A percentile compares a stretch with the other conserved stretches of the same genome.
These are phyloP conservation scores for Iguana delicatissima DNA, from an alignment of 2,797 vertebrate species.

Conservation along the genomic window DNA sequence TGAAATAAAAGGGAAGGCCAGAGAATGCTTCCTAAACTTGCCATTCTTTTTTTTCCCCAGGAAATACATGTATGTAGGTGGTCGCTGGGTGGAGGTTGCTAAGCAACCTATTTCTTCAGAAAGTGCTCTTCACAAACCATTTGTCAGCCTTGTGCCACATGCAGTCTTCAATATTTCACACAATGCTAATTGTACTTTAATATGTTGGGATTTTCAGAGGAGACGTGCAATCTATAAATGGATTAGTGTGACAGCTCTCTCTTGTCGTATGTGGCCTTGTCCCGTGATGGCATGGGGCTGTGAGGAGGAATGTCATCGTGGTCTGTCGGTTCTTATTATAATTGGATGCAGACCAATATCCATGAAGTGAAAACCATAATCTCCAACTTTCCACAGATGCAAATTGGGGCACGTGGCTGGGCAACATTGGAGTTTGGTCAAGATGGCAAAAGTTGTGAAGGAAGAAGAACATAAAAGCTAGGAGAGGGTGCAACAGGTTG, in stretches of 20 bases:
- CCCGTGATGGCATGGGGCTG: neutral
- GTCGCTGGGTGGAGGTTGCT: neutral
- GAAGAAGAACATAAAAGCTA: too few relatives aligned
- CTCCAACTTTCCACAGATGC: too few relatives aligned
- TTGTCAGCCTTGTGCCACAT: constrained; percentile 8
- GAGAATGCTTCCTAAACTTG: neutral
- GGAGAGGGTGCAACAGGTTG: too few relatives aligned
- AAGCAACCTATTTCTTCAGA: constrained; percentile 7
- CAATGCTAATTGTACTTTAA: neutral
- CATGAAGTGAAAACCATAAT: neutral
- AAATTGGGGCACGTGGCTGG: too few relatives aligned
- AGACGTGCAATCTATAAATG: neutral
- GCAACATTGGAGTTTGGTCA: too few relatives aligned
- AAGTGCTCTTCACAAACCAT: neutral
- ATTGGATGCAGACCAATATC: constrained; percentile 17
- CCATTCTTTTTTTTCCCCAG: neutral
- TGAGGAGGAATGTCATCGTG: neutral
- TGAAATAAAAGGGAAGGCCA: constrained; percentile 9
- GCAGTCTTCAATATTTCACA: neutral
- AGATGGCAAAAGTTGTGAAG: neutral
- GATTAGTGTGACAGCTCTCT: neutral
- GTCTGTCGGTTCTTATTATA: neutral
- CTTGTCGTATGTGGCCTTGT: neutral
- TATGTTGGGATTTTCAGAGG: constrained; percentile 3
- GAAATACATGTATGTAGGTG: neutral